These are phyloP conservation scores for Penaeus chinensis DNA, from an alignment of 1,140 invertebrate species.

Conservation along the genomic window DNA sequence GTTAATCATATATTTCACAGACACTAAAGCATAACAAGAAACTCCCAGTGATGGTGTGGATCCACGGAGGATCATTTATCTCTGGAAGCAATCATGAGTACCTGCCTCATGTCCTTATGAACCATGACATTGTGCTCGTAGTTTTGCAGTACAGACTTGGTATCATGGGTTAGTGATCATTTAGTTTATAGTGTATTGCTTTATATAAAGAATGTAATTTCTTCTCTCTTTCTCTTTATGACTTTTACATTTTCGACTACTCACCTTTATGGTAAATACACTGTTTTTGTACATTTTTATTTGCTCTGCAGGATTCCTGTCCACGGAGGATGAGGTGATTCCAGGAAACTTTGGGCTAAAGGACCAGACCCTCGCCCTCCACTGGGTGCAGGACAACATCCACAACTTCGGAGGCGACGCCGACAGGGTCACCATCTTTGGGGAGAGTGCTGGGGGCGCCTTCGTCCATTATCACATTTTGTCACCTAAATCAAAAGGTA, in stretches of 20 bases:
- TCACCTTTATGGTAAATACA: no score
- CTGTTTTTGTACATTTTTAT: no score
- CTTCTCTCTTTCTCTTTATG: no score
- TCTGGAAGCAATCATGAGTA: conserved; percentile 71
- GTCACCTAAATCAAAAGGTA: conserved; percentile 71
- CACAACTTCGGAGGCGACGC: conserved; percentile 73
- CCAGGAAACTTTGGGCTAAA: conserved; percentile 83
- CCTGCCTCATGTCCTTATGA: conserved; percentile 85
- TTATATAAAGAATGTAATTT: no score
- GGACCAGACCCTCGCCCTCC: conserved; percentile 7
- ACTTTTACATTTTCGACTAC: no score
- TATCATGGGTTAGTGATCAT: conserved; percentile 83
- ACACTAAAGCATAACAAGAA: no score
- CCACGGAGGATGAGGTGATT: conserved; percentile 83
- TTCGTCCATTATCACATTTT: conserved; percentile 74
- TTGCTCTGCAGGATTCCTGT: conserved; percentile 75
- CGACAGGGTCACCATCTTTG: conserved; percentile 75
- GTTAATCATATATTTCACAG: no score
- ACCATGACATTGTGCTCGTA: conserved; percentile 92
- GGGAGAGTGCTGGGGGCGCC: conserved; percentile 71
- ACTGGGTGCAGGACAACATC: conserved; percentile 74
- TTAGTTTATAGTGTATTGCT: no score
- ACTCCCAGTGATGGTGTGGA: conserved; percentile 68
- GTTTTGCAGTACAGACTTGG: conserved; percentile 95
- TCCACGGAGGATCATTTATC: conserved; percentile 71